phyloP scores from a whole-genome alignment of 2,113 vertebrate species.

The Alaudala cheleensis region DNA sequence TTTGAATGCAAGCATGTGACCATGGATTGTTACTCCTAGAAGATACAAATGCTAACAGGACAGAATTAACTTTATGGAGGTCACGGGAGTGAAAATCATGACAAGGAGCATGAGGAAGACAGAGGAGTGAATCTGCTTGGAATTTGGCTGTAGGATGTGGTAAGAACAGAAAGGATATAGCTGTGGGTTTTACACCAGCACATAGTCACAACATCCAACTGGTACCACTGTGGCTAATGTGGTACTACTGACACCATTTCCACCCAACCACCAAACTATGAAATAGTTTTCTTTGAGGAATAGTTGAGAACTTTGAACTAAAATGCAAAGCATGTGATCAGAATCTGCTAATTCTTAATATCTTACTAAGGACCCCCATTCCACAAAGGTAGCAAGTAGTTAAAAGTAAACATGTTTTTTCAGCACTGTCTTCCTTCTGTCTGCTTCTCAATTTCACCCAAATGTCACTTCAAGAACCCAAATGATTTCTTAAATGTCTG shows the following conservation, averaged over 20 bases:
- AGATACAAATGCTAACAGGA: not conserved
- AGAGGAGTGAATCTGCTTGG: not conserved
- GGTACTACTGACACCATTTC: not conserved
- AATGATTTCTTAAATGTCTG: not conserved
- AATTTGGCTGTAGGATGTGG: not conserved
- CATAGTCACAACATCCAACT: not conserved
- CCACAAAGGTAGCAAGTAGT: not conserved
- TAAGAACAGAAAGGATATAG: not conserved
- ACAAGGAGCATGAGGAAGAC: not conserved
- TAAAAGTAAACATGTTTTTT: not conserved
- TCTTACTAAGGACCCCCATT: not conserved
- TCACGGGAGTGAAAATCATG: not conserved
- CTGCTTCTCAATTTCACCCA: not conserved
- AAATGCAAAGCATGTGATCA: not conserved
- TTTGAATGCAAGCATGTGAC: not conserved
- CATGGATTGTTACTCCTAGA: not conserved
- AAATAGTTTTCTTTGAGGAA: not conserved
- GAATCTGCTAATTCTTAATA: not conserved
- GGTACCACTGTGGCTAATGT: fast-evolving
- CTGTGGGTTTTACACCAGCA: not conserved
- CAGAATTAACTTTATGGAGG: not conserved
- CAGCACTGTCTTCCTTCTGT: not conserved
- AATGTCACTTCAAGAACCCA: not conserved
- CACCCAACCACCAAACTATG: not conserved
- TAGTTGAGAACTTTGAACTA: not conserved